Evolutionary conservation across 2,888 invertebrate species (phyloP).

Genomic region (Horisme vitalbata): DNA sequence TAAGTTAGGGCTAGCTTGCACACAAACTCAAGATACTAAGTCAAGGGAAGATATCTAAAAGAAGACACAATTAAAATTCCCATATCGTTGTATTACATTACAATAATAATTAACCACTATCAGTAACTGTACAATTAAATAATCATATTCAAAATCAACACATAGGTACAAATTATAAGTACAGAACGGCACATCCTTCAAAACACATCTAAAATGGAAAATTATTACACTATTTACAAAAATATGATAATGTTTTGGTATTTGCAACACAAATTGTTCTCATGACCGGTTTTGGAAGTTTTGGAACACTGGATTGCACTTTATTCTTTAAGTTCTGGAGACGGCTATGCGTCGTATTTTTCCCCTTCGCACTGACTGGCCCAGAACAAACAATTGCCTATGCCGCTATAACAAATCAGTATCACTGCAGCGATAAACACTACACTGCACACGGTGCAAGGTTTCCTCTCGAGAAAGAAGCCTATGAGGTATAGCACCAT

Average conservation of each 20-base stretch:
- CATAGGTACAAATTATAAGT: slow-evolving; percentile 61
- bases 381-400: slow-evolving; percentile 97
- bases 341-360: slow-evolving; percentile 78
- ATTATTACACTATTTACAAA: slow-evolving; percentile 64
- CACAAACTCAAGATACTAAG: no score
- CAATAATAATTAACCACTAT: slow-evolving; percentile 40
- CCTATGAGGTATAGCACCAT: slow-evolving; percentile 97
- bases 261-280: slow-evolving; percentile 20
- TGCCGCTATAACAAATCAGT: slow-evolving; percentile 97
- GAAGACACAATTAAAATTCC: slow-evolving; percentile 28
- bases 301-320: slow-evolving; percentile 57
- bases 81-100: slow-evolving; percentile 52
- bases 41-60: background rate
- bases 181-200: slow-evolving; percentile 56
- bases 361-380: slow-evolving; percentile 89
- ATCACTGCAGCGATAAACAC: slow-evolving; percentile 97
- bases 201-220: slow-evolving; percentile 32
- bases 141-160: slow-evolving; percentile 57
- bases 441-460: slow-evolving; percentile 98
- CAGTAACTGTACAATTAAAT: slow-evolving; percentile 43
- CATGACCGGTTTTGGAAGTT: slow-evolving; percentile 41
- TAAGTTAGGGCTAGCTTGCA: no score
- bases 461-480: slow-evolving; percentile 97
- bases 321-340: slow-evolving; percentile 63
- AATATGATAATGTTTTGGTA: slow-evolving; percentile 48